Evolutionary conservation across 1,140 invertebrate genomes (phyloP), one percentile per base, ranked within the genome.

Genomic region (Drosophila willistoni): DNA sequence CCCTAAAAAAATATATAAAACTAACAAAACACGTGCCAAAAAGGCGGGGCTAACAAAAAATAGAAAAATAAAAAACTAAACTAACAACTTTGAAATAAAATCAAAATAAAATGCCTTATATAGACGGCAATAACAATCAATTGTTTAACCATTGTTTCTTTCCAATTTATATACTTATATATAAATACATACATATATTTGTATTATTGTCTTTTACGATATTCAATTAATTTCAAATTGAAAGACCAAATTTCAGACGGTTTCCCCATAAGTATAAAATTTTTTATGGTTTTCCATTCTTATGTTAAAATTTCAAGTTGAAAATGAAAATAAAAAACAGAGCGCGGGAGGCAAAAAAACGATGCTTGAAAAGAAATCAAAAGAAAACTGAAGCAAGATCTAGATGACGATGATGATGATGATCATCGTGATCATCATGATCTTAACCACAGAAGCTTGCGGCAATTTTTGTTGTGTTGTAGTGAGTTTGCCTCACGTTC

Each of bases 391-490:
- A 81, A 87, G 75, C 84, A 83, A 86, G 80, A 86, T 87, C 68
- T 73, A 65, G 80, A 84, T 83, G 71, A 65, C 62, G 64, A 74
- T 72, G 62, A 34, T 56, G 77, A 84, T 83, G 68, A 65, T 67
- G 61, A 74, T 72, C 57, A 34, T 62, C 19, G 33, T 34, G 64
- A 73, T 68, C 61, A 51, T 51, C 17, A 51, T 51, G 44, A 51
- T 51, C 44, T 51, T 68, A 65, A 68, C 85, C 81, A 90, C 86
- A 90, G 86, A 90, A 90, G 86, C 86, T 90, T 84, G 75, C 86
- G 84, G 86, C 84, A 90, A 85, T 90, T 59, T 59, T 36, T 90
- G 79, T 47, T 73, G 79, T 85, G 82, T 86, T 51, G 7, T 39
- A 13, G 14, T n/a, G 17, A 51, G 44, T 19, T 51, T 78, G 82